Evolutionary conservation across 2,888 invertebrate genomes (phyloP).

Genomic region (Chironomus tentans): DNA sequence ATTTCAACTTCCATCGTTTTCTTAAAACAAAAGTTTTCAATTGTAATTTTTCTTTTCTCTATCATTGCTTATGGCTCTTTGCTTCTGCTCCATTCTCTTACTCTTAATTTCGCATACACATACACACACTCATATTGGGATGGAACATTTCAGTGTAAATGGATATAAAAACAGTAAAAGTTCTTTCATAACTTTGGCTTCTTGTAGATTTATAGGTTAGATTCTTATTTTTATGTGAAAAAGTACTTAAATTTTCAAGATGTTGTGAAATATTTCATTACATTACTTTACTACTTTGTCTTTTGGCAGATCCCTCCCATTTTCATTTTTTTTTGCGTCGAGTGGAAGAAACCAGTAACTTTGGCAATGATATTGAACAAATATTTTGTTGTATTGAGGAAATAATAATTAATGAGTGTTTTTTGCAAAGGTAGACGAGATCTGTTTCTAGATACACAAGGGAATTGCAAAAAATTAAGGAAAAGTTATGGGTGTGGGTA

Average conservation of each 20-base stretch:
- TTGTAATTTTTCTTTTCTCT: neutral
- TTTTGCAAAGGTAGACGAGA: no score
- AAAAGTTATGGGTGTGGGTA: no score
- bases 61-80: neutral
- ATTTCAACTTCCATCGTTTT: neutral
- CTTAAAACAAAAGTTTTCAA: slow-evolving; percentile 8
- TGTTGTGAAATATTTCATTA: neutral
- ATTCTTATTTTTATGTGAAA: neutral
- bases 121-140: neutral
- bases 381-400: no score
- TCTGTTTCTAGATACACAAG: no score
- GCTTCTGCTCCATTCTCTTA: neutral
- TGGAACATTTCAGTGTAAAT: neutral
- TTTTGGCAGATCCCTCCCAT: no score
- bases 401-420: no score
- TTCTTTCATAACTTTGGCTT: neutral
- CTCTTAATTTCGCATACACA: neutral
- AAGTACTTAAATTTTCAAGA: neutral
- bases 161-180: neutral
- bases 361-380: no score
- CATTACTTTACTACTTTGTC: no score
- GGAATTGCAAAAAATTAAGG: no score
- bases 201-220: neutral
- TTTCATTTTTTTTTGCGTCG: no score
- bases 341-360: no score